Evolutionary conservation across 2,113 vertebrate species (phyloP).

Genomic region (Arenaria interpres): DNA sequence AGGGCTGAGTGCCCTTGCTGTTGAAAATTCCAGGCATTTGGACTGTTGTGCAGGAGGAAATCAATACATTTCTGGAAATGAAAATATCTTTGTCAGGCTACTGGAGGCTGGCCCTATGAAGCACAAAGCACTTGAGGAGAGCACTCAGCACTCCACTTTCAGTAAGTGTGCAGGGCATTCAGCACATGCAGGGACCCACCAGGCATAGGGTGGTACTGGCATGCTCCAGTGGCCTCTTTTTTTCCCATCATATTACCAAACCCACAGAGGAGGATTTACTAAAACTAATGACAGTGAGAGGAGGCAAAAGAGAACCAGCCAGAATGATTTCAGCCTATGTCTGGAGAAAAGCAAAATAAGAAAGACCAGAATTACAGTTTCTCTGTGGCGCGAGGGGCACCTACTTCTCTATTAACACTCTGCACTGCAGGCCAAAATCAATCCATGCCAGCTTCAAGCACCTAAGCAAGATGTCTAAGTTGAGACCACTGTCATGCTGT

Average conservation of each 20-base stretch:
- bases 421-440: not conserved
- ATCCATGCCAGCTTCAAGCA: not conserved
- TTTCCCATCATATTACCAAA: not conserved
- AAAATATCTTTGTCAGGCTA: conserved; percentile 5
- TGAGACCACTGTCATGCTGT: not conserved
- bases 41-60: not conserved
- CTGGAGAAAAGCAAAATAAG: not conserved
- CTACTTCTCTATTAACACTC: not conserved
- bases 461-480: not conserved
- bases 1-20: not conserved
- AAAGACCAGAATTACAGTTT: not conserved
- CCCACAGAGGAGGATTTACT: not conserved
- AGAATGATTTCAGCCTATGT: not conserved
- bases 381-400: not conserved
- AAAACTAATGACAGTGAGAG: not conserved
- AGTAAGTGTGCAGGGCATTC: accelerated
- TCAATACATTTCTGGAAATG: not conserved
- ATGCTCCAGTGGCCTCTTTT: not conserved
- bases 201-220: not conserved
- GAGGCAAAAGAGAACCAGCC: not conserved
- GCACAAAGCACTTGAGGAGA: not conserved
- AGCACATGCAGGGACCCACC: accelerated
- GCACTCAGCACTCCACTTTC: not conserved
- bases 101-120: not conserved
- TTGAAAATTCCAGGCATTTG: not conserved